phyloP scores from a whole-genome alignment of 2,888 invertebrate genomes.

The Clivina fossor region DNA sequence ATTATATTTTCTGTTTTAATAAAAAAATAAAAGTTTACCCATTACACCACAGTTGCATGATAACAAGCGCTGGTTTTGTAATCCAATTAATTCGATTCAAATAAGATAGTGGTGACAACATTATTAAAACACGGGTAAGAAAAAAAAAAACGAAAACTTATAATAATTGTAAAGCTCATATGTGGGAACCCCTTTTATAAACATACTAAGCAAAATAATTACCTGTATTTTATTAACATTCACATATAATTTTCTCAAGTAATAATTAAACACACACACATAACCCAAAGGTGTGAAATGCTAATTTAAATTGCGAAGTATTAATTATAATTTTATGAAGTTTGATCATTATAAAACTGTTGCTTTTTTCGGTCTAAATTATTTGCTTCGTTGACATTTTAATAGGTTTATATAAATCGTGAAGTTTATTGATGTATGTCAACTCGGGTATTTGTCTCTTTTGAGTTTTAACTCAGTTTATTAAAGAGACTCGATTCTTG shows the following conservation, averaged over 20 bases:
- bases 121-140: background rate
- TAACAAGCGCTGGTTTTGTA: background rate
- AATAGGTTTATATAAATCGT: constrained; percentile 28
- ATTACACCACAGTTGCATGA: background rate
- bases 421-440: constrained; percentile 28
- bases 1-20: too few species aligned
- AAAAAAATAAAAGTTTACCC: background rate
- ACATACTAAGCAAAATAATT: too few species aligned
- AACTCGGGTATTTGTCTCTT: constrained; percentile 7
- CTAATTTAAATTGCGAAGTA: constrained; percentile 20
- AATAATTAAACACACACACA: constrained; percentile 19
- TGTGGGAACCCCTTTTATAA: too few species aligned
- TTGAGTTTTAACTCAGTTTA: too few species aligned
- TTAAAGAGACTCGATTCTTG: background rate
- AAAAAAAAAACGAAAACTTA: background rate
- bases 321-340: constrained; percentile 29
- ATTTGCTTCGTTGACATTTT: constrained; percentile 30
- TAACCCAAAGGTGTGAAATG: constrained; percentile 29
- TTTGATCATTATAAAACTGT: constrained; percentile 18
- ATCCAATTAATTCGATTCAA: constrained; percentile 2
- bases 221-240: too few species aligned
- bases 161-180: constrained; percentile 2
- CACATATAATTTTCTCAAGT: constrained; percentile 22
- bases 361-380: too few species aligned
- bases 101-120: background rate